phyloP scores from a whole-genome alignment of 2,888 invertebrate genomes.

The Pheosia tremula region DNA sequence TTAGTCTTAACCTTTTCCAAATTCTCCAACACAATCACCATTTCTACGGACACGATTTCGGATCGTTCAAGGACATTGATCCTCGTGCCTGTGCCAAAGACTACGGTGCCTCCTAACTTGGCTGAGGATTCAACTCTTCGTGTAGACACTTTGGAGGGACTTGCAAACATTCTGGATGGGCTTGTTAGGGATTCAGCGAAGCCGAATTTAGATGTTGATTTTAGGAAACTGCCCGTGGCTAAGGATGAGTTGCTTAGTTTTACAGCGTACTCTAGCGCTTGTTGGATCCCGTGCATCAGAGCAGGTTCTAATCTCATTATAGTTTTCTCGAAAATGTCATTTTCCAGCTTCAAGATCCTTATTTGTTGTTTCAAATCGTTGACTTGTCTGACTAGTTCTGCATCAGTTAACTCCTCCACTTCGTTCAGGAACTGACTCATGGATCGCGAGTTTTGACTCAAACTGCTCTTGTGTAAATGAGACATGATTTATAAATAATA shows the following conservation, averaged over 20 bases:
- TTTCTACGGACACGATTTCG: slow-evolving; percentile 77
- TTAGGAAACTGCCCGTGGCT: slow-evolving; percentile 55
- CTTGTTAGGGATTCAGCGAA: slow-evolving; percentile 54
- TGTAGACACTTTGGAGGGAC: slow-evolving; percentile 56
- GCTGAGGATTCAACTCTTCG: slow-evolving; percentile 66
- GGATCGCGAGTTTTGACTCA: slow-evolving; percentile 63
- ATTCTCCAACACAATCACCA: slow-evolving; percentile 67
- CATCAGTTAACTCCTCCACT: slow-evolving; percentile 59
- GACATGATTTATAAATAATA: slow-evolving; percentile 23
- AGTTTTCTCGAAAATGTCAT: slow-evolving; percentile 79
- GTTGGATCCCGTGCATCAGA: slow-evolving; percentile 73
- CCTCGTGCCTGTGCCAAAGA: slow-evolving; percentile 64
- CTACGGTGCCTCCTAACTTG: slow-evolving; percentile 60
- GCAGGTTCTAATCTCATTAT: slow-evolving; percentile 74
- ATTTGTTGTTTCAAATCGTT: slow-evolving; percentile 59
- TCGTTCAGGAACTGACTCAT: slow-evolving; percentile 56
- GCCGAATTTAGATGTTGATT: slow-evolving; percentile 57
- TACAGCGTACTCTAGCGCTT: slow-evolving; percentile 67
- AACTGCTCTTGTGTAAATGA: slow-evolving; percentile 44
- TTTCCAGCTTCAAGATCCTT: slow-evolving; percentile 70
- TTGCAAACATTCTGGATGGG: slow-evolving; percentile 56
- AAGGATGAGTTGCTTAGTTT: slow-evolving; percentile 58
- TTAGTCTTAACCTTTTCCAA: slow-evolving; percentile 57
- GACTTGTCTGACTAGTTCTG: slow-evolving; percentile 64
- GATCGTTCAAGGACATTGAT: slow-evolving; percentile 81